phyloP scores from a whole-genome alignment of 2,888 invertebrate species.

The Terebella lapidaria region DNA sequence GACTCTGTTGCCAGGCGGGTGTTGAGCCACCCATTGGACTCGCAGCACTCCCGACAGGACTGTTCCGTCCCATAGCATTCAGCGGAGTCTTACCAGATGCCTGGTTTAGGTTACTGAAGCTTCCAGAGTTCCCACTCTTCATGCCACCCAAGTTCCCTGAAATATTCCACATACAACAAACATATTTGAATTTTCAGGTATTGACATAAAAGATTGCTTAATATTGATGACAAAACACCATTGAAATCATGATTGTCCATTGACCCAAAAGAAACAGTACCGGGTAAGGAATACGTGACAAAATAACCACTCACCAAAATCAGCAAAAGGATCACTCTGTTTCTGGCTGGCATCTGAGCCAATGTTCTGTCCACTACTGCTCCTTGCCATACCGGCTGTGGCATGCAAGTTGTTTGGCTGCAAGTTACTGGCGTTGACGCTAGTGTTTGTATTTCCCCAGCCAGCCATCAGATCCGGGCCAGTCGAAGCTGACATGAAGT shows the following conservation, averaged over 20 bases:
- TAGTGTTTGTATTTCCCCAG: background rate
- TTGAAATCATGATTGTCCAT: too few relatives aligned
- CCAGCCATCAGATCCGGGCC: background rate
- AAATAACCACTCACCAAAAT: constrained; percentile 44
- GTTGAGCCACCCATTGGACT: constrained; percentile 17
- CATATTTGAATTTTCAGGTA: too few relatives aligned
- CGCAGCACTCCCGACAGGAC: constrained; percentile 4
- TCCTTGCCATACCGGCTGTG: background rate
- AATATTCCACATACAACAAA: too few relatives aligned
- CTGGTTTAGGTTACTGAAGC: background rate
- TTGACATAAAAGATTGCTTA: too few relatives aligned
- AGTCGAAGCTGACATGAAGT: background rate
- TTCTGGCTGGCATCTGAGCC: too few relatives aligned
- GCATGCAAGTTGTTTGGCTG: background rate
- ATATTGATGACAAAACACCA: too few relatives aligned
- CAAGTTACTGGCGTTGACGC: background rate
- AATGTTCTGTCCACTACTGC: constrained; percentile 13
- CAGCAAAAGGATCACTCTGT: constrained; percentile 48
- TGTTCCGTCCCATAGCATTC: background rate
- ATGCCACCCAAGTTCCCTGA: too few relatives aligned
- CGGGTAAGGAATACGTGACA: too few relatives aligned
- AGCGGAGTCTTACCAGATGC: background rate
- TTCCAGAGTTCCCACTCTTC: constrained; percentile 1
- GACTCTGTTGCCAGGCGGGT: constrained; percentile 20
- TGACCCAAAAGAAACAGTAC: too few relatives aligned